Evolutionary conservation across 2,797 vertebrate species (phyloP).

Genomic region (Zenarchopterus dispar): DNA sequence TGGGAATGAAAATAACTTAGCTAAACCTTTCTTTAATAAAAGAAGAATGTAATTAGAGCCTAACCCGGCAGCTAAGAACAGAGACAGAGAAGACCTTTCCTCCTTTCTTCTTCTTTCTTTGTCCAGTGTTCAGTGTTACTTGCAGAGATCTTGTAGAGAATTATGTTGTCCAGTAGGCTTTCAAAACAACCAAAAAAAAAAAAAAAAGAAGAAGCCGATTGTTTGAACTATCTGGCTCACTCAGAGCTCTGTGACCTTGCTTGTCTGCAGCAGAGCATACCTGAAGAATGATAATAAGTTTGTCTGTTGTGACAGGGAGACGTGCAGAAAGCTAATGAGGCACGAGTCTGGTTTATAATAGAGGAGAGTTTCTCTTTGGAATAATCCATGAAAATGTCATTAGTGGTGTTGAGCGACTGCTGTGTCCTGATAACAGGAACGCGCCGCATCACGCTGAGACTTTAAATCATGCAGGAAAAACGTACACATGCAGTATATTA

Average conservation of each 20-base stretch:
- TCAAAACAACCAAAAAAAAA: conserved; percentile 15
- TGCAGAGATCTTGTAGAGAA: conserved; percentile 33
- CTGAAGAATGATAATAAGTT: conserved; percentile 71
- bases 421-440: conserved; percentile 12
- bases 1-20: conserved; percentile 40
- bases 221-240: conserved; percentile 64
- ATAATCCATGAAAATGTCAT: conserved; percentile 54
- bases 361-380: conserved; percentile 29
- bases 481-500: not conserved
- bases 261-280: conserved; percentile 57
- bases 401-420: conserved; percentile 18
- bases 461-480: conserved; percentile 8
- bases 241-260: conserved; percentile 66
- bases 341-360: conserved; percentile 42
- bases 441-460: not conserved
- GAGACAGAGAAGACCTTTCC: not conserved
- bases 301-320: conserved; percentile 63
- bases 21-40: conserved; percentile 13
- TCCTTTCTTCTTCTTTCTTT: conserved; percentile 26
- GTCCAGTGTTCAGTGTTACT: conserved; percentile 34
- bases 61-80: conserved; percentile 10
- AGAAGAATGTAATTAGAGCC: conserved; percentile 8
- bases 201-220: conserved; percentile 36
- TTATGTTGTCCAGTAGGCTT: conserved; percentile 23
- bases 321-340: conserved; percentile 58